phyloP scores from a whole-genome alignment of 2,113 vertebrate genomes.

The Mormoops blainvillei region DNA sequence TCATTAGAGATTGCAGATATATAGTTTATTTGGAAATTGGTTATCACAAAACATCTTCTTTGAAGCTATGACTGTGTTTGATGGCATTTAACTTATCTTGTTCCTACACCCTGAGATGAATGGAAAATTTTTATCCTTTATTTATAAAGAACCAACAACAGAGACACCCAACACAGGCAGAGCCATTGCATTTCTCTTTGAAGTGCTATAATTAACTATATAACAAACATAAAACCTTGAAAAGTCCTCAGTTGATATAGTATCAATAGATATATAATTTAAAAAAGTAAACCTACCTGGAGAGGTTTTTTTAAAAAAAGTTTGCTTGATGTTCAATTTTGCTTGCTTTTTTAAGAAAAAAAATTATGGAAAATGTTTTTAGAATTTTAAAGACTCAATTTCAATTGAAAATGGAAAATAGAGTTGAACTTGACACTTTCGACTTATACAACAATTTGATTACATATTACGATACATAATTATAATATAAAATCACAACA shows the following conservation, averaged over 20 bases:
- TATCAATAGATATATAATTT: neutral
- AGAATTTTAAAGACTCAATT: neutral
- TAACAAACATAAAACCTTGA: neutral
- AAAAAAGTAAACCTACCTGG: neutral
- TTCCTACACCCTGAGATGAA: neutral
- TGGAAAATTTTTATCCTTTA: slow-evolving; percentile 19
- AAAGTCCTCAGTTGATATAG: neutral
- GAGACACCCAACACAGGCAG: neutral
- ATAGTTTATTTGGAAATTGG: neutral
- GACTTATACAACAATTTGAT: neutral
- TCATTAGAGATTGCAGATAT: neutral
- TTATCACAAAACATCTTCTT: neutral
- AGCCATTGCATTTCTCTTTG: neutral
- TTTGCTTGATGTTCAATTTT: neutral
- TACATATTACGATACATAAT: neutral
- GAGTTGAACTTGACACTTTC: neutral
- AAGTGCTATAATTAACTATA: neutral
- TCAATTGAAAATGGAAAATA: neutral
- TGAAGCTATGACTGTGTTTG: neutral
- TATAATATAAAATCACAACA: neutral
- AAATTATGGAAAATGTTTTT: neutral
- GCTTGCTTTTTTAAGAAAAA: slow-evolving; percentile 4
- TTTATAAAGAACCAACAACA: slow-evolving; percentile 16
- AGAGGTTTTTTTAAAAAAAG: neutral
- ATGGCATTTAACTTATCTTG: neutral